phyloP scores from a whole-genome alignment of 2,888 invertebrate genomes.

The Scaptomyza tumidula region DNA sequence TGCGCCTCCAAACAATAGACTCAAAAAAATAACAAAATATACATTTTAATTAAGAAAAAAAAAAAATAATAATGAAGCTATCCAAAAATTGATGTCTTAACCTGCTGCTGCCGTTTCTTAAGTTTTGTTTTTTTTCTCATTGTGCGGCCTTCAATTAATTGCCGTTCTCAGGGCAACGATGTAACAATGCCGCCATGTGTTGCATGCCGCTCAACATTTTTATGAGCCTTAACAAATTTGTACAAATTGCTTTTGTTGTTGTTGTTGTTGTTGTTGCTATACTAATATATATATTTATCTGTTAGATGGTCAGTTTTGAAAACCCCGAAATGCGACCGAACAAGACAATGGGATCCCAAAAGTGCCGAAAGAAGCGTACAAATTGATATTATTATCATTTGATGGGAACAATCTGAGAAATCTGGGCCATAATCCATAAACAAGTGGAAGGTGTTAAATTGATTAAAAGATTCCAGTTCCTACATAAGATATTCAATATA shows the following conservation, averaged over 20 bases:
- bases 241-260: conserved; percentile 65
- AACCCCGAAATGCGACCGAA: conserved; percentile 67
- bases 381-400: conserved; percentile 18
- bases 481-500: neutral
- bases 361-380: conserved; percentile 15
- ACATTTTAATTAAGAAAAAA: conserved; percentile 61
- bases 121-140: neutral
- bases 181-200: conserved; percentile 62
- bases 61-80: neutral
- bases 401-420: conserved; percentile 26
- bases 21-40: conserved; percentile 47
- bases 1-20: conserved; percentile 57
- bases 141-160: conserved; percentile 60
- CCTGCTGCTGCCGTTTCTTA: conserved; percentile 49
- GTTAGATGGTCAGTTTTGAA: conserved; percentile 33
- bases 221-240: conserved; percentile 76
- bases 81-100: conserved; percentile 53
- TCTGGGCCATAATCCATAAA: conserved; percentile 29
- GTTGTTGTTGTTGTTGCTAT: conserved; percentile 14
- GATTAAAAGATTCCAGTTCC: neutral
- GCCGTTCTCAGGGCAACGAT: conserved; percentile 50
- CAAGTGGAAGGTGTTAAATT: conserved; percentile 44
- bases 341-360: conserved; percentile 8
- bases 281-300: conserved; percentile 13
- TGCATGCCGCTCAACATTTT: conserved; percentile 64